Evolutionary conservation across 2,113 vertebrate genomes (phyloP).

Genomic region (Xenus cinereus): DNA sequence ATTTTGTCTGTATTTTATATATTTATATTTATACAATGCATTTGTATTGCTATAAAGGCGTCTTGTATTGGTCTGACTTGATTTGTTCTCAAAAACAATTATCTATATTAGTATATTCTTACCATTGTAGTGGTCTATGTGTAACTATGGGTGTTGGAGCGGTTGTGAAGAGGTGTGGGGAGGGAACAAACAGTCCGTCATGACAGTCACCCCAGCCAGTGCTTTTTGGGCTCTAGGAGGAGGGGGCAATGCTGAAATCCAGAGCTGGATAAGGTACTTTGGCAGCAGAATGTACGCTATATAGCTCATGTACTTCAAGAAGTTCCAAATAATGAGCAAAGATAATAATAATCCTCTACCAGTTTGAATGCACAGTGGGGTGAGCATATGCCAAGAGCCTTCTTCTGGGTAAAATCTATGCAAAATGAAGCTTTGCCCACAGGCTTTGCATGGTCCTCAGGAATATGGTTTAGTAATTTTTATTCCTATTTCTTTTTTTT

Average conservation of each 20-base stretch:
- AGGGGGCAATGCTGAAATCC: background rate
- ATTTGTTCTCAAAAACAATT: background rate
- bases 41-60: background rate
- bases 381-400: background rate
- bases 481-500: no score
- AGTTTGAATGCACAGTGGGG: background rate
- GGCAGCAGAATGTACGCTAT: background rate
- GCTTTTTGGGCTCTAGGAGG: background rate
- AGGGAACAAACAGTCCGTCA: background rate
- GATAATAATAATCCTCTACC: background rate
- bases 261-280: background rate
- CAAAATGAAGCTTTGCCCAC: background rate
- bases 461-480: no score
- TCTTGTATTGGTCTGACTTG: background rate
- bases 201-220: background rate
- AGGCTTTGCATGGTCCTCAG: background rate
- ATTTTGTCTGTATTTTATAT: background rate
- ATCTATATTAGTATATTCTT: background rate
- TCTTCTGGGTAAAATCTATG: background rate
- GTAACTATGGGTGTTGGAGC: background rate
- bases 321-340: background rate
- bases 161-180: background rate
- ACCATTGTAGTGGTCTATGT: background rate
- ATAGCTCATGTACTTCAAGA: background rate
- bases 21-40: background rate